Evolutionary conservation across 2,113 vertebrate genomes (phyloP), one percentile per base, ranked within the genome.

Genomic region (Andinoacara biseriatus): DNA sequence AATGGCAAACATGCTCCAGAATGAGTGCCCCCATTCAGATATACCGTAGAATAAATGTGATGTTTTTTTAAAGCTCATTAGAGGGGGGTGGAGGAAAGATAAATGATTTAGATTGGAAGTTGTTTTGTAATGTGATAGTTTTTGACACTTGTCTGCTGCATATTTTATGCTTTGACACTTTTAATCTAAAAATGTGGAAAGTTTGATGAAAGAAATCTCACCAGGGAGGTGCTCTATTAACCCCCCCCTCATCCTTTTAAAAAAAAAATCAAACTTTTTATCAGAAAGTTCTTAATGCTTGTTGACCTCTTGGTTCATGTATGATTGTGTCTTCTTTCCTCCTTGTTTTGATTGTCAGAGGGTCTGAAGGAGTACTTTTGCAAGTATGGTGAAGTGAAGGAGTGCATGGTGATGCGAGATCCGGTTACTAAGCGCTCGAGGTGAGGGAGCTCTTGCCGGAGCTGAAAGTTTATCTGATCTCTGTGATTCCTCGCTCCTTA

Each of bases 381-480:
- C 95, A 98, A 99, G 96, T 99, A 99, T 91, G 98, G 98, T 78
- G 98, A 99, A 91, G 98, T 99, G 96, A 99, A 99, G 95, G 98
- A 99, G 97, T 99, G 98, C 95, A 98, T 99, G 97, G 98, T 99
- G 95, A 99, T 99, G 98, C 96, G 98, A 95, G 98, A 99, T 97
- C 98, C 98, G 83, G 96, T 99, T 97, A 99, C 98, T 90, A 99
- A 99, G 95, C 97, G 98, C 95, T 99, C 98, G 94, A 99, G 98
- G 98, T 99, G 96, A 99, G 94, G 85, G 85, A 94, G 87, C 82
- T 77, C 87, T 72, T 8, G 67, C 43, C 46, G 43, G 60, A 81
- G 85, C 92, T 79, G 89, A 94, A 94, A 94, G 91, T 93, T 94
- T 92, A 95, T 90, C 91, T 96, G 95, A 88, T 95, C 93, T 86